phyloP scores from a whole-genome alignment of 30 jellyfish, hydroid and myxozoan species.

The Aurelia coerulea region DNA sequence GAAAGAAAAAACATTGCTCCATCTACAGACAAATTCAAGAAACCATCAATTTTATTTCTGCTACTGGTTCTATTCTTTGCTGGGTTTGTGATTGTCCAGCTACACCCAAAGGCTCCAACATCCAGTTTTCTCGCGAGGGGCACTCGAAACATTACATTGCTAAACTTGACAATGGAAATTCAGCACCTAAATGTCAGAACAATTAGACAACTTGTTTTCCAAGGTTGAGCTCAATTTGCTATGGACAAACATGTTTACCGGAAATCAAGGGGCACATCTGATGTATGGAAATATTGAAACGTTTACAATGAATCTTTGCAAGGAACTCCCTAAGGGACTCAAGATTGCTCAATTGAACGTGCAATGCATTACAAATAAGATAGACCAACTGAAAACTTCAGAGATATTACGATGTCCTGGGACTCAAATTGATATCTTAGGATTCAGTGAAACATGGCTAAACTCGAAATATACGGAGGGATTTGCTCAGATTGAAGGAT shows the following conservation, averaged over 20 bases:
- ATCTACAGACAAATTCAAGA: slow-evolving; percentile 10
- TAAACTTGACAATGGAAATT: slow-evolving; percentile 8
- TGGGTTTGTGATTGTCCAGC: slow-evolving; percentile 32
- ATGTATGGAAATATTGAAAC: slow-evolving; percentile 25
- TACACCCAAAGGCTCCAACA: slow-evolving; percentile 27
- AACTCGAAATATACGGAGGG: slow-evolving; percentile 29
- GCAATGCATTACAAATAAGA: neutral
- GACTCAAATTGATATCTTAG: slow-evolving; percentile 35
- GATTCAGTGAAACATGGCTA: slow-evolving; percentile 44
- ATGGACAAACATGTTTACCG: slow-evolving; percentile 42
- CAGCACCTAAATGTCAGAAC: slow-evolving; percentile 5
- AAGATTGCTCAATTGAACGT: no score
- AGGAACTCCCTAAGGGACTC: slow-evolving; percentile 1
- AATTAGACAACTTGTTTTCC: slow-evolving; percentile 5
- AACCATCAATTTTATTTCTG: neutral
- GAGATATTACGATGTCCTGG: slow-evolving; percentile 43
- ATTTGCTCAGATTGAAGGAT: slow-evolving; percentile 22
- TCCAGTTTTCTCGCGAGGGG: slow-evolving; percentile 39
- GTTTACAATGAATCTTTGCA: slow-evolving; percentile 26
- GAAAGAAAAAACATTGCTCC: slow-evolving; percentile 3
- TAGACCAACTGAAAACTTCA: slow-evolving; percentile 38
- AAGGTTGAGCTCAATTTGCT: slow-evolving; percentile 20
- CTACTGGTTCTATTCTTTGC: slow-evolving; percentile 15
- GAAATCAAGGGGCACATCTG: slow-evolving; percentile 40
- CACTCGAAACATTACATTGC: slow-evolving; percentile 37